These are phyloP conservation scores for Hippolais icterina DNA, from an alignment of 2,113 vertebrate species.

Conservation along the genomic window DNA sequence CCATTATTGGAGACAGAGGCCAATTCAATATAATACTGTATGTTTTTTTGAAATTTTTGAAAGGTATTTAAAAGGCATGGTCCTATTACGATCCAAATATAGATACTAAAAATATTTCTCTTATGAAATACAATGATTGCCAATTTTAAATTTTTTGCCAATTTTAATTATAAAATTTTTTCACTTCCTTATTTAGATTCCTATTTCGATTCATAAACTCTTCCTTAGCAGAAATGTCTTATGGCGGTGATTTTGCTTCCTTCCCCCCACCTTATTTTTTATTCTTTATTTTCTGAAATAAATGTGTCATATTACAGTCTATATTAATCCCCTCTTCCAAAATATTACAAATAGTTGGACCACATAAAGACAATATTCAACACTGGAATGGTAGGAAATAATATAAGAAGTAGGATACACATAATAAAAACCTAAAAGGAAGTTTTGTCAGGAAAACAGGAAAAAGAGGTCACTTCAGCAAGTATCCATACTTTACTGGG, in stretches of 20 bases:
- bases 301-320: background rate
- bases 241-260: rapidly evolving
- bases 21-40: background rate
- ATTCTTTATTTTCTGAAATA: background rate
- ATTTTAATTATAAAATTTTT: background rate
- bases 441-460: background rate
- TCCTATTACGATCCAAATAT: background rate
- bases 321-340: background rate
- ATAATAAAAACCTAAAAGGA: background rate
- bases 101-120: background rate
- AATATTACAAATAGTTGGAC: background rate
- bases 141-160: background rate
- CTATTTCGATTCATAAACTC: background rate
- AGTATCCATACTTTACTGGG: background rate
- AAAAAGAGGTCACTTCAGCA: background rate
- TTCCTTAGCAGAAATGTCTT: background rate
- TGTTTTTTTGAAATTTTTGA: rapidly evolving
- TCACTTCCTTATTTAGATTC: background rate
- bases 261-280: background rate
- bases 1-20: background rate
- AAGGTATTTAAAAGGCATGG: background rate
- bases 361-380: background rate
- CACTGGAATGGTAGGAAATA: background rate
- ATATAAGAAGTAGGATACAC: background rate
- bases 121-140: background rate